phyloP scores from a whole-genome alignment of 2,113 vertebrate species.

The Xenopus borealis region DNA sequence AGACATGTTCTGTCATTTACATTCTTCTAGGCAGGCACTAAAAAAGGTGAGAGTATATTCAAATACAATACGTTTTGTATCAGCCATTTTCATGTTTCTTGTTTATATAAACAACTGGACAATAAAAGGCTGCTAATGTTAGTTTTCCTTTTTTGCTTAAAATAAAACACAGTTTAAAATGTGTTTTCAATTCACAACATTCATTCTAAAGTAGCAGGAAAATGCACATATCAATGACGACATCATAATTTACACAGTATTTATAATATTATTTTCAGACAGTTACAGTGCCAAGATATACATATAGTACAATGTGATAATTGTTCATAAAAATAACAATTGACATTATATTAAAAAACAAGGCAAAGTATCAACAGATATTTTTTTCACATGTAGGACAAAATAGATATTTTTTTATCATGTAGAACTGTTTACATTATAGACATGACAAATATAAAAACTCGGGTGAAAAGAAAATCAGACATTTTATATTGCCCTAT shows the following conservation, averaged over 20 bases:
- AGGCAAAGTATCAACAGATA: constrained; percentile 72
- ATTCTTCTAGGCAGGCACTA: neutral
- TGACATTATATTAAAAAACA: constrained; percentile 69
- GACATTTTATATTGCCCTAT: constrained; percentile 65
- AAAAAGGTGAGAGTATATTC: neutral
- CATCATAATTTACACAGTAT: constrained; percentile 87
- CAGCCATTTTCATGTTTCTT: no score
- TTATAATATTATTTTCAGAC: constrained; percentile 87
- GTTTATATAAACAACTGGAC: constrained; percentile 19
- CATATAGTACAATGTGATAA: constrained; percentile 87
- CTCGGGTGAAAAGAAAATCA: constrained; percentile 80
- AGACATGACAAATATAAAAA: constrained; percentile 86
- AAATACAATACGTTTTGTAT: constrained; percentile 19
- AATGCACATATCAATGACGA: constrained; percentile 53
- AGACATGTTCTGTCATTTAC: constrained; percentile 14
- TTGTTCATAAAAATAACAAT: constrained; percentile 80
- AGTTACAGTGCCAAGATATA: constrained; percentile 98
- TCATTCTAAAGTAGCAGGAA: constrained; percentile 48
- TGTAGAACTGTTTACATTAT: constrained; percentile 66
- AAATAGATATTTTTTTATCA: constrained; percentile 62
- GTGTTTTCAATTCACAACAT: neutral
- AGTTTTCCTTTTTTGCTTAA: neutral
- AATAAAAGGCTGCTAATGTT: constrained; percentile 14
- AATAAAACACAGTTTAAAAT: neutral
- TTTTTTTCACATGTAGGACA: constrained; percentile 61